A percentile compares a stretch with the other conserved stretches of the same genome.
phyloP scores from a whole-genome alignment of 2,113 vertebrate species.

The Labrus mixtus region DNA sequence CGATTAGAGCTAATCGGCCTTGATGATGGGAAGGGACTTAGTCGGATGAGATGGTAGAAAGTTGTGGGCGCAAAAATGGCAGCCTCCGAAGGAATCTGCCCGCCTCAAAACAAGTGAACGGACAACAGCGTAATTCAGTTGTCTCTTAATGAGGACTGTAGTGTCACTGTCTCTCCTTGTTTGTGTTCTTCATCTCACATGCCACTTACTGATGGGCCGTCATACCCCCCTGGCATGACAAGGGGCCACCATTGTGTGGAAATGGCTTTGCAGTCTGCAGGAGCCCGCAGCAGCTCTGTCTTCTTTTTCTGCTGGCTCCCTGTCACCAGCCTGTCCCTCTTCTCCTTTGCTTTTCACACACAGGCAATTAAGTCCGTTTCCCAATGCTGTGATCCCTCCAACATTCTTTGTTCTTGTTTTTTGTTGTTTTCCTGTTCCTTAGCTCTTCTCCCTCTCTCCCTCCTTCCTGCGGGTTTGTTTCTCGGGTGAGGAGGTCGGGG shows the following conservation, averaged over 20 bases:
- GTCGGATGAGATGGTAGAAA: constrained; percentile 56
- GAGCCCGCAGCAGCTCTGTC: constrained; percentile 51
- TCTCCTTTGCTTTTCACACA: constrained; percentile 70
- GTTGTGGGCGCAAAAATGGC: constrained; percentile 15
- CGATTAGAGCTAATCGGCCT: constrained; percentile 69
- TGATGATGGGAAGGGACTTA: constrained; percentile 68
- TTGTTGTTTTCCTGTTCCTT: constrained; percentile 66
- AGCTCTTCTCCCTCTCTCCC: constrained; percentile 60
- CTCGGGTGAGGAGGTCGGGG: constrained; percentile 71
- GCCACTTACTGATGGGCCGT: constrained; percentile 39
- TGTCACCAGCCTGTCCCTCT: constrained; percentile 71
- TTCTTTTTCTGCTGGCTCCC: constrained; percentile 25
- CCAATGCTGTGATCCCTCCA: constrained; percentile 67
- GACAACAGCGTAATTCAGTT: constrained; percentile 12
- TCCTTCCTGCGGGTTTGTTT: constrained; percentile 73
- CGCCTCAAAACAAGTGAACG: constrained; percentile 9
- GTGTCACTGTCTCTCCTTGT: constrained; percentile 50
- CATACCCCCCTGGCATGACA: constrained; percentile 39
- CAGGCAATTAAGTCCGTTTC: constrained; percentile 72
- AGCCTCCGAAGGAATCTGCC: constrained; percentile 6
- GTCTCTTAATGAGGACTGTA: constrained; percentile 31
- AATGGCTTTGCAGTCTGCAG: constrained; percentile 48
- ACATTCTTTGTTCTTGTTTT: constrained; percentile 66
- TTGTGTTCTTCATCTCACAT: constrained; percentile 48
- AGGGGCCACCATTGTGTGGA: constrained; percentile 59